These are phyloP conservation scores for Meriones unguiculatus DNA, from an alignment of 2,113 vertebrate genomes.

Conservation along the genomic window DNA sequence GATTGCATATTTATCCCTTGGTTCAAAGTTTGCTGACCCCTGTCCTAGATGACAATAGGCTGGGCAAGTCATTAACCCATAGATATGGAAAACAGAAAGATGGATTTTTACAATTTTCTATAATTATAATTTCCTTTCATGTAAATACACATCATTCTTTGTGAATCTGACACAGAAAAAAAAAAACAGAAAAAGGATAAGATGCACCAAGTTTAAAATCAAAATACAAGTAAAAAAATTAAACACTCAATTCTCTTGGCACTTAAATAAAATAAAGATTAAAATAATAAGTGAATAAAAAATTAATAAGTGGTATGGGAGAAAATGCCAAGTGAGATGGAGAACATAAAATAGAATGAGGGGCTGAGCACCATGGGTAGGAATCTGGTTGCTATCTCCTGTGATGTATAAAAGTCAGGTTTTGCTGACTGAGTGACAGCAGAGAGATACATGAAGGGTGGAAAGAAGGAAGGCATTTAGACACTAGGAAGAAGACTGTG, in stretches of 20 bases:
- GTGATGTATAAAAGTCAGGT: not conserved
- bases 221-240: not conserved
- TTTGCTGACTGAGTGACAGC: not conserved
- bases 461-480: not conserved
- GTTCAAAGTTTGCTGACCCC: not conserved
- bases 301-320: not conserved
- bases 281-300: not conserved
- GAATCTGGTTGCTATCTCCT: not conserved
- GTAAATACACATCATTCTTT: not conserved
- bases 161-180: slow-evolving; percentile 10
- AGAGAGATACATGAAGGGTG: not conserved
- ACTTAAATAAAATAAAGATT: not conserved
- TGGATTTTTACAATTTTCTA: not conserved
- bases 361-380: not conserved
- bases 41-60: not conserved
- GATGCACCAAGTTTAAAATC: not conserved
- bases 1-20: not conserved
- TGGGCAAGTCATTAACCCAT: not conserved
- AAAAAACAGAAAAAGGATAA: not conserved
- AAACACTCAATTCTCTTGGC: not conserved
- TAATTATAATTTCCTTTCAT: not conserved
- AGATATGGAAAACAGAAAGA: not conserved
- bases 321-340: not conserved
- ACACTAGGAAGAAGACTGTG: not conserved
- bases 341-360: not conserved